phyloP scores from a whole-genome alignment of 2,797 vertebrate genomes.

The Brachyalestes nurse region DNA sequence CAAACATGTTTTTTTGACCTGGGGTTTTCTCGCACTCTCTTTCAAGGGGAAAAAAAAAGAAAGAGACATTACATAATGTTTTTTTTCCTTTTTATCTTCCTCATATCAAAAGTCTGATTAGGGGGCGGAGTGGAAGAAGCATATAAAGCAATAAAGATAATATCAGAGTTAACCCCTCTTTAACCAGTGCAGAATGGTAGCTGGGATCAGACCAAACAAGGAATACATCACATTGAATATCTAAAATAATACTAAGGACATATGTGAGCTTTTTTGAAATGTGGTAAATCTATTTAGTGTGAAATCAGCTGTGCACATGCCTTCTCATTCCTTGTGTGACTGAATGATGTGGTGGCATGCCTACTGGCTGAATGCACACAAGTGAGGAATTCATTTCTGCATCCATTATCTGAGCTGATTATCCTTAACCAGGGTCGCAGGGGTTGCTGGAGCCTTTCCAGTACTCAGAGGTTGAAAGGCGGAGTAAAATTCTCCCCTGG shows the following conservation, averaged over 20 bases:
- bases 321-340: neutral
- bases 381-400: neutral
- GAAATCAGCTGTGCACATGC: neutral
- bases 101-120: slow-evolving; percentile 51
- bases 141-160: slow-evolving; percentile 70
- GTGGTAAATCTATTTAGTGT: neutral
- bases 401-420: too few relatives aligned
- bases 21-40: slow-evolving; percentile 7
- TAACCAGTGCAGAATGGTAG: neutral
- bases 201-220: neutral
- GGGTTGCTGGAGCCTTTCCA: too few relatives aligned
- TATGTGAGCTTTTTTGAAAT: neutral
- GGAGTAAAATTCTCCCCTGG: too few relatives aligned
- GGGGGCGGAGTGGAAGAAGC: slow-evolving; percentile 27
- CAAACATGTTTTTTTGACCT: slow-evolving; percentile 3
- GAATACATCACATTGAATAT: neutral
- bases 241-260: neutral
- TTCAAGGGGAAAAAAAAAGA: neutral
- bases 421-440: too few relatives aligned
- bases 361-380: neutral
- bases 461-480: too few relatives aligned
- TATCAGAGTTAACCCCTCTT: slow-evolving; percentile 39
- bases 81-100: slow-evolving; percentile 28
- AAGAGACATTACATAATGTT: slow-evolving; percentile 51
- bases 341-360: neutral